phyloP scores from a whole-genome alignment of 2,888 invertebrate genomes.

The Ceramica pisi region DNA sequence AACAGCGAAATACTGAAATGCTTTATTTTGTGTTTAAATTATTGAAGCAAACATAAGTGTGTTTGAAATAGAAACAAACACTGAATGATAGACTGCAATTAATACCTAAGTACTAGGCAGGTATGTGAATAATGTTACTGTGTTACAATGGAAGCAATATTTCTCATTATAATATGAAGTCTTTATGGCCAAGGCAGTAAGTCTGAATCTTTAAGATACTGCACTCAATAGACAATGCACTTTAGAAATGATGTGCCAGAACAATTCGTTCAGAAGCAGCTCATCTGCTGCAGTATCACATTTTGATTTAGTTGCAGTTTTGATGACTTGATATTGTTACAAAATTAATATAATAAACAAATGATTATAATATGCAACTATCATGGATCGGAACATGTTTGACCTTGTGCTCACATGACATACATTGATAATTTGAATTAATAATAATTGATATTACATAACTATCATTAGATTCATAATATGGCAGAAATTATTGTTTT shows the following conservation, averaged over 20 bases:
- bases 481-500: background rate
- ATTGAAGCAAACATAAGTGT: constrained; percentile 10
- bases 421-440: constrained; percentile 44
- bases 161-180: constrained; percentile 51
- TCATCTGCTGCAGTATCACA: background rate
- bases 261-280: constrained; percentile 21
- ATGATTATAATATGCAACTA: constrained; percentile 14
- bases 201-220: constrained; percentile 25
- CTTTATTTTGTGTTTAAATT: constrained; percentile 10
- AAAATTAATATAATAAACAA: constrained; percentile 5
- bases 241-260: constrained; percentile 20
- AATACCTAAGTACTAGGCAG: too few species aligned
- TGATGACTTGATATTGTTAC: background rate
- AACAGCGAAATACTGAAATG: constrained; percentile 16
- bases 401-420: constrained; percentile 41
- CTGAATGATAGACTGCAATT: constrained; percentile 27
- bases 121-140: constrained; percentile 17
- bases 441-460: constrained; percentile 10
- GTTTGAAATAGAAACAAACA: constrained; percentile 33
- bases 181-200: constrained; percentile 31
- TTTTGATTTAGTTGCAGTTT: constrained; percentile 15
- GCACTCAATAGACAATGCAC: constrained; percentile 27
- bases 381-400: constrained; percentile 28
- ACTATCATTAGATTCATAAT: constrained; percentile 7
- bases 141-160: constrained; percentile 42